Conservation (phyloP, 1,140 invertebrate species). For the Chrysomallon squamiferum region DNA sequence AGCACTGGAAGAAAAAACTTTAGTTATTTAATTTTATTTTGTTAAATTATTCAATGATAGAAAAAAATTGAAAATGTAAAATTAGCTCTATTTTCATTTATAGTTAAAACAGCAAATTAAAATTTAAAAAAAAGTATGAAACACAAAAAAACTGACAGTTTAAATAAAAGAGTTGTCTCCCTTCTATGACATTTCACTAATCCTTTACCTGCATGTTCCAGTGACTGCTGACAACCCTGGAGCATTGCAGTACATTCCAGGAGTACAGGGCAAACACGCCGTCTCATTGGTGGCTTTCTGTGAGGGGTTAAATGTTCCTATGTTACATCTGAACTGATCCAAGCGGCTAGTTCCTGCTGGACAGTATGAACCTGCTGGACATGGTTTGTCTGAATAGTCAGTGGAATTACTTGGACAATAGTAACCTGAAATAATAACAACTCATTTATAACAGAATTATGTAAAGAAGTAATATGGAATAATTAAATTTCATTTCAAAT, state of each 20-base stretch:
- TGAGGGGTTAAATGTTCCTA: slow-evolving; percentile 52
- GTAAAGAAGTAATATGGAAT: too few relatives aligned
- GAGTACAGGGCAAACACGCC: slow-evolving; percentile 48
- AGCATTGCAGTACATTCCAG: slow-evolving; percentile 50
- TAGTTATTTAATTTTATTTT: too few relatives aligned
- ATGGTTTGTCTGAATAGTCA: slow-evolving; percentile 46
- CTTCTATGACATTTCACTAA: too few relatives aligned
- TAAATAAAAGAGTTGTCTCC: too few relatives aligned
- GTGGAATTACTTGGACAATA: slow-evolving; percentile 55
- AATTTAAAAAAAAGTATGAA: too few relatives aligned
- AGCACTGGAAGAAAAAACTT: slow-evolving; percentile 32
- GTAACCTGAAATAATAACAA: slow-evolving; percentile 39
- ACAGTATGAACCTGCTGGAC: slow-evolving; percentile 56
- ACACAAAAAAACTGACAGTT: too few relatives aligned
- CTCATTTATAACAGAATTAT: neutral
- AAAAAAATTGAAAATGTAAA: too few relatives aligned
- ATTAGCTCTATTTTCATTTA: too few relatives aligned
- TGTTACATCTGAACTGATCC: slow-evolving; percentile 40
- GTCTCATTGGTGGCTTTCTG: slow-evolving; percentile 31
- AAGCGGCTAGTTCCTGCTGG: slow-evolving; percentile 38
- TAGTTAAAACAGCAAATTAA: too few relatives aligned
- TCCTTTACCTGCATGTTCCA: slow-evolving; percentile 57
- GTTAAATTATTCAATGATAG: too few relatives aligned
- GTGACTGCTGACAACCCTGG: slow-evolving; percentile 41
- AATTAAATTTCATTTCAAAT: too few relatives aligned